These are phyloP conservation scores for Myrmophylax atrothorax DNA, from an alignment of 2,113 vertebrate genomes.

Conservation along the genomic window DNA sequence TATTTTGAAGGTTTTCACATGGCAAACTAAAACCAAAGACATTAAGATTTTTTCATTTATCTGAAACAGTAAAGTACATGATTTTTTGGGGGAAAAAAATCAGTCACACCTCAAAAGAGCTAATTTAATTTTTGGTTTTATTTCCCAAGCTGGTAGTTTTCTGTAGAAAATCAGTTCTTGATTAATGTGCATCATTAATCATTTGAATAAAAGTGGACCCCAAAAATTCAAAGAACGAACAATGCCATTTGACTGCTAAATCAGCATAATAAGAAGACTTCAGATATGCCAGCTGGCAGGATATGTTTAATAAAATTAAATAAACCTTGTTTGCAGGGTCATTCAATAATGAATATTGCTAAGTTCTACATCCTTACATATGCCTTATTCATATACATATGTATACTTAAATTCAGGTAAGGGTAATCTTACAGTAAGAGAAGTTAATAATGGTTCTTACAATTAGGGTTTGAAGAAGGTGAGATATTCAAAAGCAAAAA, in stretches of 20 bases:
- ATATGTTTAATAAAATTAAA: conserved; percentile 29
- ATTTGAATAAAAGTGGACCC: conserved; percentile 40
- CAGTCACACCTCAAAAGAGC: conserved; percentile 10
- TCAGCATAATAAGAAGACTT: conserved; percentile 12
- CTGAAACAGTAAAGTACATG: not conserved
- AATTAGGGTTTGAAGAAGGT: not conserved
- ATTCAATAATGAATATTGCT: conserved; percentile 12
- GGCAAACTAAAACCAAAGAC: not conserved
- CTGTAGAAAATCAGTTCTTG: conserved; percentile 12
- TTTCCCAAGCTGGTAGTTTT: conserved; percentile 24
- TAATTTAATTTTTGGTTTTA: conserved; percentile 57
- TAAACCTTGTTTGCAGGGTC: not conserved
- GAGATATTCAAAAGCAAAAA: not conserved
- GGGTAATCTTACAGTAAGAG: not conserved
- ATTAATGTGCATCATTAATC: conserved; percentile 70
- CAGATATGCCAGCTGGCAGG: conserved; percentile 11
- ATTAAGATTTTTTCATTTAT: not conserved
- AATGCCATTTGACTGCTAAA: conserved; percentile 42
- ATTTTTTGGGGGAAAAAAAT: not conserved
- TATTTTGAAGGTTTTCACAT: not conserved
- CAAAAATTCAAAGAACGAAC: conserved; percentile 60
- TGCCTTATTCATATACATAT: no score
- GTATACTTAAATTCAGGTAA: not conserved
- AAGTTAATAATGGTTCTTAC: not conserved
- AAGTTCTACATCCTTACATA: conserved; percentile 26